Conservation (phyloP, 1,140 invertebrate species). For the Drosophila arawakana region DNA sequence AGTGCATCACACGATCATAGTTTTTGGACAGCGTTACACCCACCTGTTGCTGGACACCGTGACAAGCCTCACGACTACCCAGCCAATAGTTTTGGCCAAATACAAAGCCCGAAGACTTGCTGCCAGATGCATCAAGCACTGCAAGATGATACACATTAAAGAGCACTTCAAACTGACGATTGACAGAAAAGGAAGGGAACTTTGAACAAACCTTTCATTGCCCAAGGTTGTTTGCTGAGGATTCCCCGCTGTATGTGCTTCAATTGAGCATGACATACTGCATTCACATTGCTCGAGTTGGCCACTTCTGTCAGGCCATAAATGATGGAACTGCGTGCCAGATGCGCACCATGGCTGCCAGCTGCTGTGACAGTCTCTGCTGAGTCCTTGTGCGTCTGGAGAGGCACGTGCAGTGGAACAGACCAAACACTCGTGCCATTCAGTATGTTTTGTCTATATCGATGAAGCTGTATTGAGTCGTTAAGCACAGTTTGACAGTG, state of each 20-base stretch:
- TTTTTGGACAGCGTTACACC: conserved; percentile 73
- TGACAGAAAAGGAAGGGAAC: not conserved
- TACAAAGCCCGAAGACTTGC: conserved; percentile 72
- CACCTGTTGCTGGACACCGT: conserved; percentile 57
- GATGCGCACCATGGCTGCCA: conserved; percentile 19
- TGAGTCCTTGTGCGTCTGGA: conserved; percentile 7
- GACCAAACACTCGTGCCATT: conserved; percentile 48
- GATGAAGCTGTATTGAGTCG: conserved; percentile 21
- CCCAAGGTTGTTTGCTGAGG: conserved; percentile 77
- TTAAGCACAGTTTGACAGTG: conserved; percentile 34
- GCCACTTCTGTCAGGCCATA: conserved; percentile 69
- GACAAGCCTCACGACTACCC: conserved; percentile 73
- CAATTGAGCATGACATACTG: conserved; percentile 63
- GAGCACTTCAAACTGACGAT: not conserved
- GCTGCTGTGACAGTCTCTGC: not conserved
- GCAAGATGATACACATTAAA: conserved; percentile 5
- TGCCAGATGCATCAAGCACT: conserved; percentile 81
- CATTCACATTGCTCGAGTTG: conserved; percentile 69
- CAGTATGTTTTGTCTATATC: conserved; percentile 22
- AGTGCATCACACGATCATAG: conserved; percentile 74
- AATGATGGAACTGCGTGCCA: conserved; percentile 66
- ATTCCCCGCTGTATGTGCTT: conserved; percentile 72
- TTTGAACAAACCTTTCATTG: conserved; percentile 75
- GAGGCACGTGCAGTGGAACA: not conserved
- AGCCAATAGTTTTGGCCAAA: conserved; percentile 84